Conservation (phyloP, 92 coral and sea anemone species). For the Hydrozoanthus gracilis region DNA sequence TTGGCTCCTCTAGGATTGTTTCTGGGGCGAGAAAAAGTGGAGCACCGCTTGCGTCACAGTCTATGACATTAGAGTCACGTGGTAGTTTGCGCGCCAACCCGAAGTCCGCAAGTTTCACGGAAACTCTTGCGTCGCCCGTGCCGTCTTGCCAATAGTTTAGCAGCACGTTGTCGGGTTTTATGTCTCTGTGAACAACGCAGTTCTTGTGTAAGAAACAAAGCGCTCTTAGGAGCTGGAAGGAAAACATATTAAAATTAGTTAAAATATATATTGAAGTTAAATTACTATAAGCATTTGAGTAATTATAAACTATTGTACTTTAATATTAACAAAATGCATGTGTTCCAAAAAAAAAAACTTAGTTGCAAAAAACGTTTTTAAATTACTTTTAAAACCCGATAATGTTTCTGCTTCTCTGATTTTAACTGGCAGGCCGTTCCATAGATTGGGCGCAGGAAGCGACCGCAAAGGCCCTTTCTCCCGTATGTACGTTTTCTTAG, state of each 20-base stretch:
- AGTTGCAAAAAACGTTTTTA: too few relatives aligned
- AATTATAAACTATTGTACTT: too few relatives aligned
- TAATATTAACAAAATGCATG: too few relatives aligned
- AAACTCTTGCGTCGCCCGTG: constrained; percentile 48
- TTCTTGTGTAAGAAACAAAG: constrained; percentile 84
- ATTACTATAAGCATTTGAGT: too few relatives aligned
- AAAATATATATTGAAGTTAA: too few relatives aligned
- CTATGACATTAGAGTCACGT: constrained; percentile 62
- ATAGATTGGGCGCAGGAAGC: too few relatives aligned
- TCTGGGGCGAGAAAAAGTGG: constrained; percentile 98
- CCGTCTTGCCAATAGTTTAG: constrained; percentile 67
- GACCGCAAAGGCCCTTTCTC: too few relatives aligned
- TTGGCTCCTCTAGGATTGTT: constrained; percentile 89
- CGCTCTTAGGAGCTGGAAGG: constrained; percentile 76
- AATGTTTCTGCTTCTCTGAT: too few relatives aligned
- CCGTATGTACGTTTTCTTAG: too few relatives aligned
- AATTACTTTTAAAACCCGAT: too few relatives aligned
- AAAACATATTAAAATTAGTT: neutral
- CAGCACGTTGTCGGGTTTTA: constrained; percentile 95
- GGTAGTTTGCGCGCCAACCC: constrained; percentile 88
- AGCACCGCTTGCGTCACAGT: constrained; percentile 92
- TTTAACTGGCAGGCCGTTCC: too few relatives aligned
- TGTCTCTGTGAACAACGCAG: constrained; percentile 88
- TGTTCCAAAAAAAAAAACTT: too few relatives aligned
- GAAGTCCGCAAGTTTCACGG: constrained; percentile 89